Evolutionary conservation across 2,888 invertebrate species (phyloP).

Genomic region (Saturnia pavonia): DNA sequence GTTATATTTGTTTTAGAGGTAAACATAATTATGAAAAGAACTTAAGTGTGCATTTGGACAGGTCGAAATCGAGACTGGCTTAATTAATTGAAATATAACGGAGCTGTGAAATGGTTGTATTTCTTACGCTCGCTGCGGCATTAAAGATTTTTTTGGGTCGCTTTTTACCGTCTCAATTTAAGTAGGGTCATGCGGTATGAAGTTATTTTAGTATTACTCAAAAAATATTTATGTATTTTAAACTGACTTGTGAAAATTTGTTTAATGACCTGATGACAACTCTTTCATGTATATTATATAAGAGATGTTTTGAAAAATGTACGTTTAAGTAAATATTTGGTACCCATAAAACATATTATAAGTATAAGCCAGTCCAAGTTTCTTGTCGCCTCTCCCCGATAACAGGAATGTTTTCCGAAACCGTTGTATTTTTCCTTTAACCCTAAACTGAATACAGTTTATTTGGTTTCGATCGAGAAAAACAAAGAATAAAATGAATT

Average conservation of each 20-base stretch:
- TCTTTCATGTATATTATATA: too few relatives aligned
- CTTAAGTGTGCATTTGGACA: conserved; percentile 29
- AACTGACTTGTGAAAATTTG: not conserved
- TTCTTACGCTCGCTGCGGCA: conserved; percentile 33
- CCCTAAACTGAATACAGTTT: conserved; percentile 1
- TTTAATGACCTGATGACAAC: too few relatives aligned
- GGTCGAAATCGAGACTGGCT: conserved; percentile 28
- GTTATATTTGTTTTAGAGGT: not conserved
- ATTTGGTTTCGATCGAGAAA: not conserved
- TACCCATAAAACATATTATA: too few relatives aligned
- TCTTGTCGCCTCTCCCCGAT: not conserved
- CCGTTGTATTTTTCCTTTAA: not conserved
- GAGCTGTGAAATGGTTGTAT: conserved; percentile 32
- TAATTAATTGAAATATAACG: conserved; percentile 40
- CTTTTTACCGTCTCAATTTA: conserved; percentile 7
- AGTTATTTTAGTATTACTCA: not conserved
- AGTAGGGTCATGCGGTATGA: not conserved
- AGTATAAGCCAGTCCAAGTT: not conserved
- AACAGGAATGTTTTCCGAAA: not conserved
- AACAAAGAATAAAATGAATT: conserved; percentile 7
- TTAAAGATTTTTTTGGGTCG: conserved; percentile 10
- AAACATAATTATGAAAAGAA: conserved; percentile 12
- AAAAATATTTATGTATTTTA: not conserved
- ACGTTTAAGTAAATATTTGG: not conserved
- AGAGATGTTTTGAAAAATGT: not conserved